Evolutionary conservation across 1,140 invertebrate genomes (phyloP).

Genomic region (Euwallacea fornicatus): DNA sequence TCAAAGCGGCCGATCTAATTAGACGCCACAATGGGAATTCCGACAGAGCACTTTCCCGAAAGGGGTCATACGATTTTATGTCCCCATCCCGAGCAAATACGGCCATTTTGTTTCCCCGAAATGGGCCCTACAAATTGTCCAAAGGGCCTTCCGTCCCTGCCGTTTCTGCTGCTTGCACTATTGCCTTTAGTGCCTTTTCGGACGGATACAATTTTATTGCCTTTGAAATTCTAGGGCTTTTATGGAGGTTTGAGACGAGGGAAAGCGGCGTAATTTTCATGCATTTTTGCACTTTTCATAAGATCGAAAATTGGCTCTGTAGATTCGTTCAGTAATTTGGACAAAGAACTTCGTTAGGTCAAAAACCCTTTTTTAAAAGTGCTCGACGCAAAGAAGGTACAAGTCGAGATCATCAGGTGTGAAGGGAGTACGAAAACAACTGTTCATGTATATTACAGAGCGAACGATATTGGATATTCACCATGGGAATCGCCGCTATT

Average conservation of each 20-base stretch:
- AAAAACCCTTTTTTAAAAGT: no score
- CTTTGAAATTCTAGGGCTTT: constrained; percentile 12
- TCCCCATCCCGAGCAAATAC: constrained; percentile 24
- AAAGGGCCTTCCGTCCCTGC: constrained; percentile 9
- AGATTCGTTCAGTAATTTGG: no score
- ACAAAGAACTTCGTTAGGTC: no score
- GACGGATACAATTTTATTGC: constrained; percentile 29
- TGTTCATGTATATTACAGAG: no score
- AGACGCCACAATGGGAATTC: constrained; percentile 34
- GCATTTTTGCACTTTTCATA: no score
- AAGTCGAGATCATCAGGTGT: no score
- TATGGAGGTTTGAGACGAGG: constrained; percentile 1
- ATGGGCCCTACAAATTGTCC: constrained; percentile 31
- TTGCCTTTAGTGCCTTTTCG: constrained; percentile 24
- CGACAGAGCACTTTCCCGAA: constrained; percentile 31
- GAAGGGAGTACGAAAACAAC: no score
- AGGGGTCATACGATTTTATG: constrained; percentile 35
- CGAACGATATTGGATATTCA: no score
- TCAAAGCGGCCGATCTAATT: constrained; percentile 31
- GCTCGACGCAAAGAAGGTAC: no score
- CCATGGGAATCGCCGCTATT: no score
- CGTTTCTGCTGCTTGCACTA: constrained; percentile 12
- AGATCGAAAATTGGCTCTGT: no score
- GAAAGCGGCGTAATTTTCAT: no score
- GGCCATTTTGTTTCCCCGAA: constrained; percentile 33